Conservation (phyloP, 2,888 invertebrate genomes). For the Cremastinae sp. region DNA sequence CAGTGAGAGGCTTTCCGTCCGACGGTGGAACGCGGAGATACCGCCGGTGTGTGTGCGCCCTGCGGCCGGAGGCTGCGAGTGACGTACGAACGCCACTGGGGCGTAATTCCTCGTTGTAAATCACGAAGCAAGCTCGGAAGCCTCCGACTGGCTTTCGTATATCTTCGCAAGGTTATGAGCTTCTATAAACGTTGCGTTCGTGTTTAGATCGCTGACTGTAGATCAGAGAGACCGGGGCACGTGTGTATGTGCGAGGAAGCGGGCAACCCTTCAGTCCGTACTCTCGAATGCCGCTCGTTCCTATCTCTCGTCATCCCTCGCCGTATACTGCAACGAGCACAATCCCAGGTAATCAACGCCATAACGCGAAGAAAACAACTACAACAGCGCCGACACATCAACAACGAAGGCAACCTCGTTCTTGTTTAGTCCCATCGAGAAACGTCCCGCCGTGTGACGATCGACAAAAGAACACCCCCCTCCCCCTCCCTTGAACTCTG, state of each 20-base stretch:
- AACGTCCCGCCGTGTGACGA: background rate
- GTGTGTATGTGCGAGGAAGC: slow-evolving; percentile 12
- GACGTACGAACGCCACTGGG: slow-evolving; percentile 69
- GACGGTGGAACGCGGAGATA: slow-evolving; percentile 8
- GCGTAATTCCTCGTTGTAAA: slow-evolving; percentile 73
- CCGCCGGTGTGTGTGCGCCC: slow-evolving; percentile 26
- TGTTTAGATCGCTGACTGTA: slow-evolving; percentile 25
- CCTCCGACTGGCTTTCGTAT: slow-evolving; percentile 66
- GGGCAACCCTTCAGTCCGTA: slow-evolving; percentile 28
- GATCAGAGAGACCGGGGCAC: no score
- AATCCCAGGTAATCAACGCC: slow-evolving; percentile 9
- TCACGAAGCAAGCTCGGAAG: slow-evolving; percentile 64
- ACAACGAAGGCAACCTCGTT: background rate
- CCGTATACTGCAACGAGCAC: slow-evolving; percentile 26
- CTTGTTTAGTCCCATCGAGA: background rate
- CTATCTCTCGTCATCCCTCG: slow-evolving; percentile 52
- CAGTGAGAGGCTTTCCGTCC: slow-evolving; percentile 31
- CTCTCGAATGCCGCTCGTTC: slow-evolving; percentile 40
- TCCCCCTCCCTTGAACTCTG: no score
- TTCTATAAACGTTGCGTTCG: slow-evolving; percentile 67
- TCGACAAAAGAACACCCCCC: no score
- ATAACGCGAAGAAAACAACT: slow-evolving; percentile 22
- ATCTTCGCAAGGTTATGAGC: slow-evolving; percentile 68
- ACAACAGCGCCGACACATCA: slow-evolving; percentile 1
- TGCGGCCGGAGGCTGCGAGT: slow-evolving; percentile 65